A percentile compares a stretch with the other conserved stretches of the same genome.
phyloP scores from a whole-genome alignment of 2,888 invertebrate genomes.

The Drosophila buzzatii region DNA sequence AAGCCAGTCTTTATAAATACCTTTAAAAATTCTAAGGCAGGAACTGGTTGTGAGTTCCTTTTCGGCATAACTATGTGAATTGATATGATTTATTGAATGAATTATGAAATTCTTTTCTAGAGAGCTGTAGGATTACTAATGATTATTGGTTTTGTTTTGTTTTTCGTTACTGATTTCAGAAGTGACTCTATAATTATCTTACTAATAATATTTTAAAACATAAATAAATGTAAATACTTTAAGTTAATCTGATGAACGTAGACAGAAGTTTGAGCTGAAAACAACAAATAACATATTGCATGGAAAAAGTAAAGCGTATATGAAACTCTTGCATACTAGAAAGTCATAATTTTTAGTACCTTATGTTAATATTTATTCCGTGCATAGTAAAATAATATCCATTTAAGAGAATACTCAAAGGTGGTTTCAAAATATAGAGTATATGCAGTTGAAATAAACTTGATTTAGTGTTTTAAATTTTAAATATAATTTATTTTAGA shows the following conservation, averaged over 20 bases:
- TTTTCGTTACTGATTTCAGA: neutral
- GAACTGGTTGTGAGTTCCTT: neutral
- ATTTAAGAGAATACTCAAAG: too few relatives aligned
- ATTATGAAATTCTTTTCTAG: neutral
- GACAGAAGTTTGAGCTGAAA: neutral
- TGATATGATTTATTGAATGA: neutral
- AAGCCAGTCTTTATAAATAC: conserved; percentile 3
- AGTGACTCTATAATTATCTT: too few relatives aligned
- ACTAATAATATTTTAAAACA: neutral
- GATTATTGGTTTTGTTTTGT: neutral
- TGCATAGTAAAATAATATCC: too few relatives aligned
- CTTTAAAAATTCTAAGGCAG: conserved; percentile 1
- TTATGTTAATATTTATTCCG: neutral
- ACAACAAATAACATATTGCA: neutral
- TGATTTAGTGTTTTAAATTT: neutral
- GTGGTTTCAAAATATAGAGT: too few relatives aligned
- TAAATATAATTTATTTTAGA: too few relatives aligned
- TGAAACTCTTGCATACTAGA: neutral
- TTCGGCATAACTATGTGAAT: neutral
- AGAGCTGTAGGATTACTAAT: neutral
- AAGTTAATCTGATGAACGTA: too few relatives aligned
- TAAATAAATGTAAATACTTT: neutral
- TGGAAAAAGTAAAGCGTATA: neutral
- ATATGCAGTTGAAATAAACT: neutral
- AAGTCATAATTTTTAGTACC: neutral